A percentile compares a stretch with the other conserved stretches of the same genome.
phyloP scores from a whole-genome alignment of 2,113 vertebrate genomes.

The Pica pica region DNA sequence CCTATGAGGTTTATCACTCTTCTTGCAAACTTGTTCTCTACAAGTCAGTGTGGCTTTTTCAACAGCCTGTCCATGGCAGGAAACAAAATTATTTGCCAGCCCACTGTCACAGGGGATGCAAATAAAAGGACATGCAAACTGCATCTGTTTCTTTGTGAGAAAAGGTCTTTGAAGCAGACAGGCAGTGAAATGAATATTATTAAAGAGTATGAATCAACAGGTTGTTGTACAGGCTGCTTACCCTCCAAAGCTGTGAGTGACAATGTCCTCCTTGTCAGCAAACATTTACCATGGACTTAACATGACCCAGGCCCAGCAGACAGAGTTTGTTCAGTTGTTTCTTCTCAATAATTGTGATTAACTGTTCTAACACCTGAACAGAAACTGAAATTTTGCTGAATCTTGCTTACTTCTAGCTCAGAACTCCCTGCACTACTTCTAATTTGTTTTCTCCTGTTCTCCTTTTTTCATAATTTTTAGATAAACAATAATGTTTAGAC shows the following conservation, averaged over 20 bases:
- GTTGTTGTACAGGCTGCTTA: not conserved
- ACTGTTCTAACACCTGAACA: not conserved
- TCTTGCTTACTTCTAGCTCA: not conserved
- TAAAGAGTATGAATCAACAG: not conserved
- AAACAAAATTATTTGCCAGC: not conserved
- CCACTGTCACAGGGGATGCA: not conserved
- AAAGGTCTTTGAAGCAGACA: not conserved
- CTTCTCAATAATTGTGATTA: not conserved
- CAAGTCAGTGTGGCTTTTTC: not conserved
- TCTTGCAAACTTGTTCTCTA: not conserved
- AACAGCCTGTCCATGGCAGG: not conserved
- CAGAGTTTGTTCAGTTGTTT: not conserved
- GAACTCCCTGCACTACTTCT: not conserved
- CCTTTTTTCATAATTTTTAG: conserved; percentile 28
- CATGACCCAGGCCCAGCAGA: not conserved
- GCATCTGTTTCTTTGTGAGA: not conserved
- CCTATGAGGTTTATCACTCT: not conserved
- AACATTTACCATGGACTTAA: accelerated
- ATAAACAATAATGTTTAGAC: conserved; percentile 38
- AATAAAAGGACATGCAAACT: not conserved
- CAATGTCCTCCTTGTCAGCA: not conserved
- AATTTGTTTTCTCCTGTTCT: not conserved
- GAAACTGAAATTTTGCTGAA: not conserved
- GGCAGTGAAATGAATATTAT: not conserved
- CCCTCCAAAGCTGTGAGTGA: not conserved